Evolutionary conservation across 1,140 invertebrate species (phyloP).

Genomic region (Drosophila erecta): DNA sequence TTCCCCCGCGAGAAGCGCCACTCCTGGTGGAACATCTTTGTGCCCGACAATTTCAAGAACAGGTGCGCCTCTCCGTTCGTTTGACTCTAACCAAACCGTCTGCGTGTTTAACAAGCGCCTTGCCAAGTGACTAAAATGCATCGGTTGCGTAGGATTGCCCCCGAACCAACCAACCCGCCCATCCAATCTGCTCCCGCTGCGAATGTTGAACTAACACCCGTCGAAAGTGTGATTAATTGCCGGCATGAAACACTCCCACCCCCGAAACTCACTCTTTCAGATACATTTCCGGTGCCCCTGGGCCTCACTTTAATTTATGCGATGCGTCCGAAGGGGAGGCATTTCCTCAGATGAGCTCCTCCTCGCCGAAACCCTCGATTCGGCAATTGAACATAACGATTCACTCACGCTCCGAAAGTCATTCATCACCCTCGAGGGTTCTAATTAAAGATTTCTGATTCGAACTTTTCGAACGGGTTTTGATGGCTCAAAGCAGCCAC

Average conservation of each 20-base stretch:
- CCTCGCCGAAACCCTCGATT: constrained; percentile 27
- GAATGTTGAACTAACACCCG: constrained; percentile 51
- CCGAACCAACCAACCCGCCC: neutral
- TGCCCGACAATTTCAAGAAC: constrained; percentile 89
- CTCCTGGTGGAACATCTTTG: constrained; percentile 94
- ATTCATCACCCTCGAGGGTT: constrained; percentile 49
- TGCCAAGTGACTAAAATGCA: constrained; percentile 65
- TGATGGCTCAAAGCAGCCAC: neutral
- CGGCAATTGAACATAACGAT: constrained; percentile 41
- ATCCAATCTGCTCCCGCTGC: constrained; percentile 16
- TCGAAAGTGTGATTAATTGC: constrained; percentile 46
- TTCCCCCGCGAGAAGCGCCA: constrained; percentile 89
- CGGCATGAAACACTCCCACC: constrained; percentile 43
- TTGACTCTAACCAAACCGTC: constrained; percentile 51
- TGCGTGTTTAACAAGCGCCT: constrained; percentile 71
- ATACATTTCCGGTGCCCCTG: constrained; percentile 25
- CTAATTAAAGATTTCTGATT: constrained; percentile 10
- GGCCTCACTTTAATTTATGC: constrained; percentile 27
- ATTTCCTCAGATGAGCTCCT: constrained; percentile 20
- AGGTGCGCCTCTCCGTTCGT: constrained; percentile 85
- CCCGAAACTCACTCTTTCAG: constrained; percentile 15
- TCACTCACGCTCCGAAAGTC: constrained; percentile 25
- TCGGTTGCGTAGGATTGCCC: constrained; percentile 29
- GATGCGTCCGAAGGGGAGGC: constrained; percentile 20
- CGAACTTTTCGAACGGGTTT: neutral